Conservation (phyloP, 2,888 invertebrate genomes). For the Cinara cedri region DNA sequence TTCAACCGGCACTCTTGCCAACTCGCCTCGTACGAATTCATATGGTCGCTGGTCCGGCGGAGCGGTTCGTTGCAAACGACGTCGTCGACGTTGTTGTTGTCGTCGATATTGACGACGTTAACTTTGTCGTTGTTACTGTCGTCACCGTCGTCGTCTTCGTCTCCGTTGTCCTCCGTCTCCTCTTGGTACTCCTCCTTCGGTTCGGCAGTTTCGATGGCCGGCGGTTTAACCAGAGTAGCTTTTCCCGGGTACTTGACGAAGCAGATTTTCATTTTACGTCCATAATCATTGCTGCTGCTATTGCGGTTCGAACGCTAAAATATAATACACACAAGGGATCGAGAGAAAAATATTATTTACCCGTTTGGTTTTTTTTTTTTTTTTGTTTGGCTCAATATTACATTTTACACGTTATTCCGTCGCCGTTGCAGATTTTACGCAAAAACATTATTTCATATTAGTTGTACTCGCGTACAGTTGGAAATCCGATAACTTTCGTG, state of each 20-base stretch:
- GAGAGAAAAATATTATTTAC: not conserved
- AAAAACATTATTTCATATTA: too few relatives aligned
- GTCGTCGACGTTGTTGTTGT: not conserved
- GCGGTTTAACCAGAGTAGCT: constrained; percentile 25
- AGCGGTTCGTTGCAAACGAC: constrained; percentile 65
- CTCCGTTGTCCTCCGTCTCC: not conserved
- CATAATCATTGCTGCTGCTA: not conserved
- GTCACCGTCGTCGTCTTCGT: constrained; percentile 39
- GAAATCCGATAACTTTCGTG: too few relatives aligned
- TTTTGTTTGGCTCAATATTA: too few relatives aligned
- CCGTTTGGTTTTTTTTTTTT: too few relatives aligned
- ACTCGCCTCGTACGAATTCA: constrained; percentile 74
- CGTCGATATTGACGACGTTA: not conserved
- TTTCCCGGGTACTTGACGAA: constrained; percentile 50
- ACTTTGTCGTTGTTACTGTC: not conserved
- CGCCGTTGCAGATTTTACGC: too few relatives aligned
- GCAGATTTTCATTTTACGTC: constrained; percentile 53
- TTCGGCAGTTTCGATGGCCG: not conserved
- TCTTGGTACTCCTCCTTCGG: not conserved
- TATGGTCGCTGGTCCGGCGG: constrained; percentile 60
- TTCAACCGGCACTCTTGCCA: constrained; percentile 70
- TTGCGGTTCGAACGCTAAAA: too few relatives aligned
- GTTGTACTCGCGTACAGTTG: too few relatives aligned
- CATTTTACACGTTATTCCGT: too few relatives aligned
- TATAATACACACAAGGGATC: too few relatives aligned